A percentile compares a stretch with the other conserved stretches of the same genome.
Conservation (phyloP, 2,797 vertebrate species). For the Tympanoctomys barrerae region DNA sequence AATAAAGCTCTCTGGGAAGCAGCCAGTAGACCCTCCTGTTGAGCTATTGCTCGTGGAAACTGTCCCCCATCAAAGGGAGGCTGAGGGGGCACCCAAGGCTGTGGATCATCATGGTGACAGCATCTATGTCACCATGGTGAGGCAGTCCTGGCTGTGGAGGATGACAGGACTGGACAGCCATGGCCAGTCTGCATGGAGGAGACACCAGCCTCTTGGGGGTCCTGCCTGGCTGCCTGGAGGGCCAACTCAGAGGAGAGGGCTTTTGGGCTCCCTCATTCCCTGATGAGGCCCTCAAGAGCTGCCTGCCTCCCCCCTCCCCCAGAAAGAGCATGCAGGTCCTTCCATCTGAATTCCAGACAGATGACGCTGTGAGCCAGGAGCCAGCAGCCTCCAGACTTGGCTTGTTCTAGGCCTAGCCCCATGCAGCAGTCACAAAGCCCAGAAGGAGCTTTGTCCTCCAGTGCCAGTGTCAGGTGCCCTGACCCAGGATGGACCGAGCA, state of each 20-base stretch:
- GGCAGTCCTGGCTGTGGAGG: neutral
- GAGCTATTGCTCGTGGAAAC: neutral
- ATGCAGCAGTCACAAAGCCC: neutral
- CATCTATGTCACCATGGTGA: no score
- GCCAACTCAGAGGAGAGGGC: no score
- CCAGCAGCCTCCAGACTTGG: neutral
- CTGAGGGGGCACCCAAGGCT: neutral
- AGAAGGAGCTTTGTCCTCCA: neutral
- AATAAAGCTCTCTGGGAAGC: neutral
- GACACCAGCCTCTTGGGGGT: neutral
- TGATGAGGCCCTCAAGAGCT: neutral
- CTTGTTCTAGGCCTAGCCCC: neutral
- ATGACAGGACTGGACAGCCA: neutral
- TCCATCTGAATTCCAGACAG: constrained; percentile 57
- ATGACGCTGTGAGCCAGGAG: neutral
- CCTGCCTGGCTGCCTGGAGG: neutral
- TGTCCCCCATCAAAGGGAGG: no score
- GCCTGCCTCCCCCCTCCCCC: neutral
- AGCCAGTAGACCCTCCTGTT: neutral
- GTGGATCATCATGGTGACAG: neutral
- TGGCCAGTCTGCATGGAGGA: neutral
- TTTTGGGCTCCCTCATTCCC: neutral
- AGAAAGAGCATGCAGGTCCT: neutral
- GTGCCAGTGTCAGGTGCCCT: neutral
- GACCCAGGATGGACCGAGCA: neutral